Conservation (phyloP, 2,888 invertebrate species). For the Drosophila falleni region DNA sequence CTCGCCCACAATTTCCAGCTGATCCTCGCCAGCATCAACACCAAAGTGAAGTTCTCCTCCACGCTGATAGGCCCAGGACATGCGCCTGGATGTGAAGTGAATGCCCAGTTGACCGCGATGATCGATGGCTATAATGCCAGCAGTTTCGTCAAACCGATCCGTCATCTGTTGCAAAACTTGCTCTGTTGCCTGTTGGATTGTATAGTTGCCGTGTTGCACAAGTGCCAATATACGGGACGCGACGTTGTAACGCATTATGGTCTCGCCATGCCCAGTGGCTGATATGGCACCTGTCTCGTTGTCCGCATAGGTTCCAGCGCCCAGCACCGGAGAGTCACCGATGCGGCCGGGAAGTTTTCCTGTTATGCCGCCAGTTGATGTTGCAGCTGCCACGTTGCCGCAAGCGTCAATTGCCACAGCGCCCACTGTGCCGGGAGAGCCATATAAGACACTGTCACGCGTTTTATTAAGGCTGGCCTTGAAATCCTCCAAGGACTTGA, state of each 20-base stretch:
- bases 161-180: slow-evolving; percentile 89
- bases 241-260: slow-evolving; percentile 91
- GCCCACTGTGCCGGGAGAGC: slow-evolving; percentile 87
- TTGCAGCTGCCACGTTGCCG: slow-evolving; percentile 92
- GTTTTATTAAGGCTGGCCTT: slow-evolving; percentile 40
- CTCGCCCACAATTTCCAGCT: slow-evolving; percentile 43
- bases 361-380: slow-evolving; percentile 93
- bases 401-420: slow-evolving; percentile 91
- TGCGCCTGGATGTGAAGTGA: slow-evolving; percentile 89
- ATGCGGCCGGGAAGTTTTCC: slow-evolving; percentile 92
- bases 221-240: slow-evolving; percentile 89
- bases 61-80: slow-evolving; percentile 89
- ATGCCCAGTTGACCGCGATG: slow-evolving; percentile 89
- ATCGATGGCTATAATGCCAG: slow-evolving; percentile 90
- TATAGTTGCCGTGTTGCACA: slow-evolving; percentile 87
- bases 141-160: slow-evolving; percentile 88
- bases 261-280: slow-evolving; percentile 93
- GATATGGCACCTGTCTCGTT: slow-evolving; percentile 91
- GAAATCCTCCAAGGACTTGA: slow-evolving; percentile 87
- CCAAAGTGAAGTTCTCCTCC: slow-evolving; percentile 87
- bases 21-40: slow-evolving; percentile 86
- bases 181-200: slow-evolving; percentile 88
- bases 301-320: slow-evolving; percentile 92
- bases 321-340: slow-evolving; percentile 91
- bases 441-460: not conserved